Evolutionary conservation across 23 tunicate species (phyloP).

Genomic region (Ciona savignyi): DNA sequence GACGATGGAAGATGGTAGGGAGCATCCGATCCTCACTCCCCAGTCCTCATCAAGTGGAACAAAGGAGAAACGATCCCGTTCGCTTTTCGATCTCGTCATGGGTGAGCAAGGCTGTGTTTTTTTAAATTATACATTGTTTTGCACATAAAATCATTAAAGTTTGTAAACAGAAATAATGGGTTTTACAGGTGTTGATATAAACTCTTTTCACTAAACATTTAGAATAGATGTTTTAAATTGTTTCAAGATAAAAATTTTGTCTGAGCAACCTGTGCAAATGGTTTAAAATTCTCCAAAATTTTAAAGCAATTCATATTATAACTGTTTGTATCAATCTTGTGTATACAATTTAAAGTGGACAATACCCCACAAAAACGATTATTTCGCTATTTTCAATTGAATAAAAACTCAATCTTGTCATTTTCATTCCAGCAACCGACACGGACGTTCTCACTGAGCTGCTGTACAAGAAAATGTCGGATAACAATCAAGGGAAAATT

Average conservation of each 20-base stretch:
- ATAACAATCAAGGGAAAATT: neutral
- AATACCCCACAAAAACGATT: too few relatives aligned
- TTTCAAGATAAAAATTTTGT: neutral
- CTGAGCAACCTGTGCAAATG: neutral
- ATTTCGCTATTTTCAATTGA: too few relatives aligned
- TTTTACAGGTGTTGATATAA: neutral
- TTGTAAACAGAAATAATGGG: too few relatives aligned
- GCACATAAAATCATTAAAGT: too few relatives aligned
- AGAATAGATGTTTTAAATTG: neutral
- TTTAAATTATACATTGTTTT: too few relatives aligned
- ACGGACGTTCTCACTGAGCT: neutral
- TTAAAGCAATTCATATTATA: neutral
- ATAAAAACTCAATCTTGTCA: too few relatives aligned
- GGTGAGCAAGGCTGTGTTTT: too few relatives aligned
- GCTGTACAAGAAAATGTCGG: neutral
- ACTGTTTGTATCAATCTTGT: neutral
- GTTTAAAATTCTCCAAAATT: neutral
- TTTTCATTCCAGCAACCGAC: neutral
- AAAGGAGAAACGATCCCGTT: conserved; percentile 6
- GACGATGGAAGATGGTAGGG: conserved; percentile 15
- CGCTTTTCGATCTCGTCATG: neutral
- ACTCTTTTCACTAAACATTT: neutral
- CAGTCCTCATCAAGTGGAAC: neutral
- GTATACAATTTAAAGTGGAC: neutral
- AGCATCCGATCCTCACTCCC: neutral